Evolutionary conservation across 1,140 invertebrate genomes (phyloP), one percentile per base, ranked within the genome.

Genomic region (Tyrophagus putrescentiae): DNA sequence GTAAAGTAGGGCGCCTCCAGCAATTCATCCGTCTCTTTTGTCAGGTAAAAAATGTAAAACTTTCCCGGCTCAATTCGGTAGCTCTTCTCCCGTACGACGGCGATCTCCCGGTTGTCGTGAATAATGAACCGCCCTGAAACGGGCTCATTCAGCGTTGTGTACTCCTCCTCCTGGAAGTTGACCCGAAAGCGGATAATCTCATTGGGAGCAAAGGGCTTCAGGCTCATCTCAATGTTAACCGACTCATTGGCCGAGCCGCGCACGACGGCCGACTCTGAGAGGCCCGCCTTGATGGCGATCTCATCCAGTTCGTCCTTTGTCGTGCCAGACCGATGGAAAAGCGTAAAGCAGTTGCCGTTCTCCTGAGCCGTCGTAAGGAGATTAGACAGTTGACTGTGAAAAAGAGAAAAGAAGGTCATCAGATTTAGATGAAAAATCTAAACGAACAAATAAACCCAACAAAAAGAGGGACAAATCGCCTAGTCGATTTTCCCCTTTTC

Each of bases 321-420:
- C 16, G 5, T 6, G 7, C 31, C 6, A 1, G 59, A 60, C n/a
- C 27, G n/a, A 28, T 60, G 59, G 44, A 60, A 60, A 6, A 60
- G 25, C 41, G 59, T 60, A 23, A 60, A 60, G 32, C 59, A 60
- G 44, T 60, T 60, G 27, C 59, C 59, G 28, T 44, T 7, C n/a
- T 60, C 45, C 32, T 60, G 59, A 13, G 59, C 44, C 25, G 59
- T 59, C 29, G 59, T 60, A 1, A 60, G 36, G n/a, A 54, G 27
- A 39, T 60, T 60, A 3, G 50, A 31, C 2, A 60, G 27, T 27
- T 54, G 27, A 6, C 59, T 54, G 13, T 4, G 7, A 58, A n/a
- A 50, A 58, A n/a, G 11, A 60, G 25, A 57, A 4, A 59, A 60
- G 1, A 60, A 45, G 27, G 4, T 18, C 29, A 25, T 3, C 5